phyloP scores from a whole-genome alignment of 2,888 invertebrate genomes.

The Leptura quadrifasciata region DNA sequence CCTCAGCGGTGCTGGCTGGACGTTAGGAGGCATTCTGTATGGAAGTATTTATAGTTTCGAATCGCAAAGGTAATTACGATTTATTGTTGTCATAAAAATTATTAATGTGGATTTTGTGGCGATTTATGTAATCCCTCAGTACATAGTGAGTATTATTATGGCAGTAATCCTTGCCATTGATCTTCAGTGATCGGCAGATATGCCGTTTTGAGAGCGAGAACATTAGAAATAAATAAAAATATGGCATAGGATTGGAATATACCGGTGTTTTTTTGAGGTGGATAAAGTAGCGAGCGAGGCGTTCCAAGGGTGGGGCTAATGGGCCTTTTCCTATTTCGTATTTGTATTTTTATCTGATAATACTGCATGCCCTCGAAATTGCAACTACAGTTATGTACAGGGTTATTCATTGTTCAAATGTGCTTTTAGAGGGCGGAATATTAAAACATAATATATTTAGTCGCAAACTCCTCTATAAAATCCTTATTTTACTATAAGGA shows the following conservation, averaged over 20 bases:
- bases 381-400: too few relatives aligned
- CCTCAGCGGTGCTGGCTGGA: slow-evolving; percentile 38
- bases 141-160: slow-evolving; percentile 44
- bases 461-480: too few relatives aligned
- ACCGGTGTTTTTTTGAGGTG: not conserved
- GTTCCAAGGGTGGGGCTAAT: not conserved
- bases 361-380: too few relatives aligned
- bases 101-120: slow-evolving; percentile 53
- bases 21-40: slow-evolving; percentile 41
- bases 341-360: too few relatives aligned
- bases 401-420: too few relatives aligned
- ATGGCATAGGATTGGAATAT: slow-evolving; percentile 23
- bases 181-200: slow-evolving; percentile 32
- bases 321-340: too few relatives aligned
- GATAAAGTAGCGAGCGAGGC: not conserved
- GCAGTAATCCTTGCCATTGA: slow-evolving; percentile 32
- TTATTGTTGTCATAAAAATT: slow-evolving; percentile 60
- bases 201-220: slow-evolving; percentile 28
- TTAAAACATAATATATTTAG: too few relatives aligned
- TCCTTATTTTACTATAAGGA: too few relatives aligned
- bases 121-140: slow-evolving; percentile 52
- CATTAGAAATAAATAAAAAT: slow-evolving; percentile 9
- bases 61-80: slow-evolving; percentile 55
- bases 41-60: slow-evolving; percentile 50
- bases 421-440: too few relatives aligned